Base-by-base conservation (phyloP, 1,140 invertebrate species). In the Psix sp. region DNA sequence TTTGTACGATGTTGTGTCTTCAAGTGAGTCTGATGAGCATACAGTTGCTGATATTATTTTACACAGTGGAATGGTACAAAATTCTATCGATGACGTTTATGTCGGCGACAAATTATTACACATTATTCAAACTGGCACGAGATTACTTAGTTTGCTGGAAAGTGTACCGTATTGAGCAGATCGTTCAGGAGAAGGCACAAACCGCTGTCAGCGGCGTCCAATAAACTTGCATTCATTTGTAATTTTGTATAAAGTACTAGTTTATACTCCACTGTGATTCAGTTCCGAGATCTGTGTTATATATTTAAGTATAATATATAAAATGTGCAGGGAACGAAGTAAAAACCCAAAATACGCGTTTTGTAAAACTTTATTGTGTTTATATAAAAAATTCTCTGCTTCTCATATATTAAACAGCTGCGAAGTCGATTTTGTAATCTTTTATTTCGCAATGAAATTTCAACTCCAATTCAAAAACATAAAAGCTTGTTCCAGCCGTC, bases 81-180 rank as follows among this genome's bases (percentile, higher is more conserved):
- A 91, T 97, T 20, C 80, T 98, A 6, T 95, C 96, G 11, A 89
- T 97, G 60, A 91, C 94, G 9, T 88, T 97, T 21, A 87, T 98
- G 16, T 89, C 97, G 6, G 92, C 96, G 78, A 94, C 94, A 39
- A 98, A 97, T 84, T 97, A 97, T 85, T 94, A 96, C 74, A 94
- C 95, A 0, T 89, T 99, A 4, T 98, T 95, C 77, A 97, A 97
- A 87, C 88, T 97, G 45, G 88, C 93, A 3, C 89, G 96, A 46
- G 95, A 98, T 83, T 95, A 93, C 83, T 86, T 97, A 0, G 91
- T 98, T 29, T 92, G 95, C 54, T 93, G 91, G 87, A 93, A 92
- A 81, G 90, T 95, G 4, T 96, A 95, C 77, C 90, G 91, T 76
- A 89, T 92, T 0, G 94, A 95, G 84, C 88, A 90, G 74, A 88